Base-by-base conservation (phyloP, 2,113 vertebrate species). In the Macrotus californicus region DNA sequence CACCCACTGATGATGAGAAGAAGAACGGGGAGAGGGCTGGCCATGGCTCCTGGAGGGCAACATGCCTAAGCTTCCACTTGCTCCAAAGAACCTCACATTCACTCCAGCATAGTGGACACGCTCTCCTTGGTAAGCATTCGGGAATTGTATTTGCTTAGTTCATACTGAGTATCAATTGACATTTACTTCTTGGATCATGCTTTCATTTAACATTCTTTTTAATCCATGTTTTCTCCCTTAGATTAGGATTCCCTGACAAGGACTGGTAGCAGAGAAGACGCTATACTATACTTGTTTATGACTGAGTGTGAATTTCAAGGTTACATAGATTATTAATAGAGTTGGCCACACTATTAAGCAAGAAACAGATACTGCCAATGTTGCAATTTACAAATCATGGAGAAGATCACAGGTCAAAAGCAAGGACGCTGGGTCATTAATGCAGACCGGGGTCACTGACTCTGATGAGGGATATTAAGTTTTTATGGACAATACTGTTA, bases 291-390 rank as follows among this genome's bases (percentile, higher is more conserved):
- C 46, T 72, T 19, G 26, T 36, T 69, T 29, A 67, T 34, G 50
- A 61, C 6, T 52, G 50, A 54, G 34, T 93, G 59, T 80, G 48
- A 85, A 85, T 85, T 43, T 81, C 67, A 93, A 82, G n/a, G 29
- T 85, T 64, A 80, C 19, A 19, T 24, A 82, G 21, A 69, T 36
- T 64, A 82, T 67, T 66, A 66, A 85, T 76, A 67, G n/a, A 67
- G 15, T 10, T 41, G 70, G 75, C 39, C 41, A 61, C 10, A 4
- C 18, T 24, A 21, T 76, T 24, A 88, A 56, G 29, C 39, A 79
- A 61, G 52, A 83, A 82, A 39, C 31, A 79, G 77, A 56, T 18
- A 43, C 10, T 82, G 61, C 29, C 7, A 39, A 39, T 24, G 34
- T 2, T 50, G 41, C 1, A 4, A 79, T 26, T 73, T 92, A 73